Conservation (phyloP, 2,113 vertebrate genomes). For the Lamprotornis superbus region DNA sequence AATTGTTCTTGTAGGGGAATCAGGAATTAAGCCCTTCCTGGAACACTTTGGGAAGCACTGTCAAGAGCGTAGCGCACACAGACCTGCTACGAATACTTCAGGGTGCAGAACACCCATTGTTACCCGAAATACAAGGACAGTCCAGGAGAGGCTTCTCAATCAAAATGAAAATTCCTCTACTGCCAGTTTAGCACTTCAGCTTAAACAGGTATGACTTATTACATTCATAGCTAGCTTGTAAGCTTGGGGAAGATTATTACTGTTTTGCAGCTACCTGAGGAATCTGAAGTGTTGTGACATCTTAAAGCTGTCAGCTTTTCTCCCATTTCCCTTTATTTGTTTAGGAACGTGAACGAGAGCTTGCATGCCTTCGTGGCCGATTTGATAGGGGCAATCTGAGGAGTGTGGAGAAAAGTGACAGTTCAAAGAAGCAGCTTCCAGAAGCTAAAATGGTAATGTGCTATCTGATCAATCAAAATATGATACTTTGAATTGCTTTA, state of each 20-base stretch:
- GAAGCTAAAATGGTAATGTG: constrained; percentile 72
- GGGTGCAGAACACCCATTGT: constrained; percentile 66
- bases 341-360: constrained; percentile 91
- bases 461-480: not conserved
- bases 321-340: not conserved
- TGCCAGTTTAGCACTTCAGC: constrained; percentile 80
- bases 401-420: constrained; percentile 71
- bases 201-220: constrained; percentile 81
- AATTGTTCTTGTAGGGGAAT: constrained; percentile 66
- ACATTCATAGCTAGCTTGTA: not conserved
- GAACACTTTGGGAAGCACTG: constrained; percentile 90
- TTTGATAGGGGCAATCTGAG: constrained; percentile 86
- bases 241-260: not conserved
- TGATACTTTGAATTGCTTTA: not conserved
- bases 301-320: not conserved
- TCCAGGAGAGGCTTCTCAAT: constrained; percentile 84
- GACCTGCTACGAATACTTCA: constrained; percentile 58
- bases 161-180: constrained; percentile 79
- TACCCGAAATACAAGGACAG: constrained; percentile 84
- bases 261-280: not conserved
- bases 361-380: constrained; percentile 84
- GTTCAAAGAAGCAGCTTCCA: constrained; percentile 39
- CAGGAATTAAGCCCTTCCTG: constrained; percentile 89
- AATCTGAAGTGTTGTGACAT: not conserved
- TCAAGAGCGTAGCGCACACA: constrained; percentile 75